phyloP scores from a whole-genome alignment of 2,888 invertebrate genomes.

The Liposcelis brunnea region DNA sequence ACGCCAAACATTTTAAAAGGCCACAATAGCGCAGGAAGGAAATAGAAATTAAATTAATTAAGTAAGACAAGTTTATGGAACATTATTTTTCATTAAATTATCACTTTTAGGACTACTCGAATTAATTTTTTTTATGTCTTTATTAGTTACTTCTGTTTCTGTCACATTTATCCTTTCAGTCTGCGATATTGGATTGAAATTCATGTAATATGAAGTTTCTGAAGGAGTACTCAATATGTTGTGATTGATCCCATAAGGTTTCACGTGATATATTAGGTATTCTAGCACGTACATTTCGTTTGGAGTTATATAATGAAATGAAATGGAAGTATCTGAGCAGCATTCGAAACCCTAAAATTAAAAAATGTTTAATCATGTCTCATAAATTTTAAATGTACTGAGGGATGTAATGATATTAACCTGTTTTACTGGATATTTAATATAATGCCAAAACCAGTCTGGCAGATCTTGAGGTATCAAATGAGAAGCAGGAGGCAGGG shows the following conservation, averaged over 20 bases:
- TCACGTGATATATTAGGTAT: slow-evolving; percentile 81
- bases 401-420: too few relatives aligned
- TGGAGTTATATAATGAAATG: slow-evolving; percentile 80
- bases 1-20: too few relatives aligned
- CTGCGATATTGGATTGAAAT: slow-evolving; percentile 1
- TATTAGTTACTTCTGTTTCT: too few relatives aligned
- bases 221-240: background rate
- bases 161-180: too few relatives aligned
- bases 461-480: slow-evolving; percentile 46
- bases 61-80: too few relatives aligned
- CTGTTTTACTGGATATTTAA: background rate
- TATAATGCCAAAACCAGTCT: slow-evolving; percentile 9
- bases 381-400: too few relatives aligned
- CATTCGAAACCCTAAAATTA: slow-evolving; percentile 60
- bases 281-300: slow-evolving; percentile 86
- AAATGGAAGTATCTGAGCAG: slow-evolving; percentile 80
- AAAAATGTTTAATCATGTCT: too few relatives aligned
- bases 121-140: too few relatives aligned
- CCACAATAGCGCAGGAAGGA: too few relatives aligned
- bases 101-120: too few relatives aligned
- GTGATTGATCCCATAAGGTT: slow-evolving; percentile 29
- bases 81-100: too few relatives aligned
- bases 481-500: slow-evolving; percentile 84
- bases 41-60: too few relatives aligned
- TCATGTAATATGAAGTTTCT: background rate